A percentile compares a stretch with the other conserved stretches of the same genome.
These are phyloP conservation scores for Sinonovacula constricta DNA, from an alignment of 1,140 invertebrate genomes.

Conservation along the genomic window DNA sequence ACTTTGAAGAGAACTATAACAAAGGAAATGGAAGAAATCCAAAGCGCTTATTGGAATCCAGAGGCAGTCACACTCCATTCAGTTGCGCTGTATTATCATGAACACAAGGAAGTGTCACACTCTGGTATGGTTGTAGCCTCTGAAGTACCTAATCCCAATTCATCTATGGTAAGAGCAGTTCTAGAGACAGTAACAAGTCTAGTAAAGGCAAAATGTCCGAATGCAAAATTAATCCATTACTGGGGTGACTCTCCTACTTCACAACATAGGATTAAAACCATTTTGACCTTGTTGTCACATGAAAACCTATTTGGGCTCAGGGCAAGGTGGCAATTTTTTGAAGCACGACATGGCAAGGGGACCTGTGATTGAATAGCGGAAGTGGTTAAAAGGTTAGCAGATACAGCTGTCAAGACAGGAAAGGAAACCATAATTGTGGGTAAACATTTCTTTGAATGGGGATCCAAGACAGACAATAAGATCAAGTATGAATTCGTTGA, in stretches of 20 bases:
- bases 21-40: constrained; percentile 44
- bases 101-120: constrained; percentile 2
- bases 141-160: constrained; percentile 25
- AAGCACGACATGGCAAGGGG: constrained; percentile 28
- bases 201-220: constrained; percentile 18
- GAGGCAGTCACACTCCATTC: constrained; percentile 41
- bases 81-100: constrained; percentile 44
- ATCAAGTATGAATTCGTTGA: constrained; percentile 15
- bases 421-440: constrained; percentile 35
- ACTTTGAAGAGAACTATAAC: constrained; percentile 55
- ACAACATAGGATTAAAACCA: constrained; percentile 18
- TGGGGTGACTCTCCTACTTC: constrained; percentile 46
- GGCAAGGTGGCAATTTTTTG: constrained; percentile 32
- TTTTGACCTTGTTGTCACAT: constrained; percentile 16
- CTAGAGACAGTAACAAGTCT: constrained; percentile 19
- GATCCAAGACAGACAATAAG: constrained; percentile 17
- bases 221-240: constrained; percentile 45
- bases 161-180: constrained; percentile 28
- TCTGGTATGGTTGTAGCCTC: constrained; percentile 47
- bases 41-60: constrained; percentile 52
- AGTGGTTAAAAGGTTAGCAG: constrained; percentile 11
- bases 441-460: constrained; percentile 35
- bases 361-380: constrained; percentile 38
- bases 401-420: constrained; percentile 26
- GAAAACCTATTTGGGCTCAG: background rate